Conservation (phyloP, 2,888 invertebrate species). For the Subacronicta megacephala region DNA sequence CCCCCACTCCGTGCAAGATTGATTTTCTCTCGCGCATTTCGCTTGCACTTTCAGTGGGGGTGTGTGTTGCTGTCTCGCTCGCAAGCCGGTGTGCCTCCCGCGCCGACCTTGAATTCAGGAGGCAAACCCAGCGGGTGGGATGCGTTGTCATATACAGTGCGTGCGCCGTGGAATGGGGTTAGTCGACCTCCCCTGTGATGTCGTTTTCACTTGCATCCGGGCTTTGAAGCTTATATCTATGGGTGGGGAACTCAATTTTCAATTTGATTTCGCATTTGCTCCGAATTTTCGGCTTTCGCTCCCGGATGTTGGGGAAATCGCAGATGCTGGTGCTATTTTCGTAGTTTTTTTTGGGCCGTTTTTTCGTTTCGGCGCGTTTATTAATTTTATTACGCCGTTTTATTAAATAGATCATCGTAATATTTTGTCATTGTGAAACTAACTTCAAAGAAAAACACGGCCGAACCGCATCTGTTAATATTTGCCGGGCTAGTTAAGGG, state of each 20-base stretch:
- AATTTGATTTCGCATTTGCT: constrained; percentile 78
- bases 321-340: constrained; percentile 51
- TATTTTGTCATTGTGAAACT: constrained; percentile 20
- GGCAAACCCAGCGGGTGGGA: constrained; percentile 62
- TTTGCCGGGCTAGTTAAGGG: constrained; percentile 24
- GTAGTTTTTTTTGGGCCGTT: constrained; percentile 35
- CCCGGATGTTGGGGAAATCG: constrained; percentile 63
- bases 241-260: constrained; percentile 75
- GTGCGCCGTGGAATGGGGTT: constrained; percentile 79
- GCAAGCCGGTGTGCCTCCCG: constrained; percentile 69
- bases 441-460: constrained; percentile 17
- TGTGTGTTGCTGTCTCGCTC: constrained; percentile 72
- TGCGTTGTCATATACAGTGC: constrained; percentile 67
- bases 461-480: constrained; percentile 28
- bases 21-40: constrained; percentile 87
- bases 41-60: constrained; percentile 85
- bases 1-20: constrained; percentile 86
- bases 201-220: constrained; percentile 88
- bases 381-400: constrained; percentile 24
- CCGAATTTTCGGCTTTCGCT: constrained; percentile 64
- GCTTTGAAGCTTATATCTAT: constrained; percentile 68
- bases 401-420: not conserved
- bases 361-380: constrained; percentile 41
- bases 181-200: constrained; percentile 73
- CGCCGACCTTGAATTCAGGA: constrained; percentile 86